phyloP scores from a whole-genome alignment of 2,888 invertebrate species.

The Galeruca laticollis region DNA sequence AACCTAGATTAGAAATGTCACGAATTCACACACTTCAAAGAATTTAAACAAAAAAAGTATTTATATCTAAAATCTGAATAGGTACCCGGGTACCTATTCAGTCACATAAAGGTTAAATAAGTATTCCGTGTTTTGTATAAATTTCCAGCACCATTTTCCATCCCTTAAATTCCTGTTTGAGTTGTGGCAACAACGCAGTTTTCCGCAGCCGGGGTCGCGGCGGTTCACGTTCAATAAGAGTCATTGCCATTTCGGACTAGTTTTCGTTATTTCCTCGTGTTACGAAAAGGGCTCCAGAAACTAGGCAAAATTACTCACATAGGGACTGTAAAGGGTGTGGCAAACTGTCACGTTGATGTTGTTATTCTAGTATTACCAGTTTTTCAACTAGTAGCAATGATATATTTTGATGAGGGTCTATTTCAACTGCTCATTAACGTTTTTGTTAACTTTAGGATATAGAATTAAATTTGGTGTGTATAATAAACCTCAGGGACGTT shows the following conservation, averaged over 20 bases:
- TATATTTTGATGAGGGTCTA: conserved; percentile 1
- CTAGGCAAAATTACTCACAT: conserved; percentile 29
- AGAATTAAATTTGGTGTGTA: no score
- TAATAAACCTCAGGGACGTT: no score
- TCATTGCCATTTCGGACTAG: conserved; percentile 63
- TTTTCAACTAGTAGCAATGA: background rate
- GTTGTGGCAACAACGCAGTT: conserved; percentile 35
- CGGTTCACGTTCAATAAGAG: conserved; percentile 72
- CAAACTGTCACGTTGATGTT: conserved; percentile 12
- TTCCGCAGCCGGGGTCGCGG: conserved; percentile 53
- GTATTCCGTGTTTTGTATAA: no score
- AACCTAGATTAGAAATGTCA: no score
- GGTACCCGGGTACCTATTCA: no score
- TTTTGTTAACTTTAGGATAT: background rate
- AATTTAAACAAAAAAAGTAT: no score
- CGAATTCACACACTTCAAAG: no score
- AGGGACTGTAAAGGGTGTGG: conserved; percentile 38
- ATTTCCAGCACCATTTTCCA: background rate
- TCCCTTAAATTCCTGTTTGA: background rate
- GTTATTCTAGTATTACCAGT: conserved; percentile 13
- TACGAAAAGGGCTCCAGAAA: conserved; percentile 27
- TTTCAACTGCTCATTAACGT: background rate
- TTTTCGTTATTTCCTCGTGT: conserved; percentile 38
- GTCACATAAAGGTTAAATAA: no score
- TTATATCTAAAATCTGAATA: no score